Percentiles rank a stretch among this genome's conserved stretches.
Evolutionary conservation across 1,140 invertebrate species (phyloP).

Genomic region (Brachionus rotundiformis): DNA sequence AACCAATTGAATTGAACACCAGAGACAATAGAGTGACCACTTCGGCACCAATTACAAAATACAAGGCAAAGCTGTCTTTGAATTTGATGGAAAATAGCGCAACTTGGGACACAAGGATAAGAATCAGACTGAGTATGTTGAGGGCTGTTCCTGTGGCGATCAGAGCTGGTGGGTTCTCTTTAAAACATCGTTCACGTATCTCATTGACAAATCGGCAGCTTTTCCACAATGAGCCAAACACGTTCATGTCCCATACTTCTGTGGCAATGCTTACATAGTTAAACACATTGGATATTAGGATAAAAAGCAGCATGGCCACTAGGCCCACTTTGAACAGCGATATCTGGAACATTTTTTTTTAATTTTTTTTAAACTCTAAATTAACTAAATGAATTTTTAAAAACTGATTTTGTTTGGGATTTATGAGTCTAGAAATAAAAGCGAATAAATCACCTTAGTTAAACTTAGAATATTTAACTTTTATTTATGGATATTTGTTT

Average conservation of each 20-base stretch:
- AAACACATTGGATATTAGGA: slow-evolving; percentile 33
- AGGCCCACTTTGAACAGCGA: slow-evolving; percentile 51
- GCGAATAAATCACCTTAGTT: slow-evolving; percentile 26
- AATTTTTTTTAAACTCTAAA: slow-evolving; percentile 12
- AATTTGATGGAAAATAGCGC: slow-evolving; percentile 32
- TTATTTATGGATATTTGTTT: slow-evolving; percentile 48
- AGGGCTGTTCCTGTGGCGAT: slow-evolving; percentile 47
- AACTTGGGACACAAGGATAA: slow-evolving; percentile 27
- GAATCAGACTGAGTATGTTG: slow-evolving; percentile 18
- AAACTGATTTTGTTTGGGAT: background rate
- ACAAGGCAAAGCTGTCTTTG: slow-evolving; percentile 40
- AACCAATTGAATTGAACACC: slow-evolving; percentile 37
- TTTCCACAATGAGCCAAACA: background rate
- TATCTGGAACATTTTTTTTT: slow-evolving; percentile 40
- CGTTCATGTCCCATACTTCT: background rate
- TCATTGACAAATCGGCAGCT: background rate
- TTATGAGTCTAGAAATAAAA: slow-evolving; percentile 26
- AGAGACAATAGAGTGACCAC: background rate
- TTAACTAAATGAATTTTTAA: background rate
- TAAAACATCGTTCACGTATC: slow-evolving; percentile 26
- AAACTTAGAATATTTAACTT: slow-evolving; percentile 29
- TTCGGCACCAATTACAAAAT: slow-evolving; percentile 51
- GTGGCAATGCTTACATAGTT: slow-evolving; percentile 48
- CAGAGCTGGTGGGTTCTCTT: slow-evolving; percentile 41
- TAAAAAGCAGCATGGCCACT: slow-evolving; percentile 36